Conservation (phyloP, 2,888 invertebrate species). For the Mechanitis messenoides region DNA sequence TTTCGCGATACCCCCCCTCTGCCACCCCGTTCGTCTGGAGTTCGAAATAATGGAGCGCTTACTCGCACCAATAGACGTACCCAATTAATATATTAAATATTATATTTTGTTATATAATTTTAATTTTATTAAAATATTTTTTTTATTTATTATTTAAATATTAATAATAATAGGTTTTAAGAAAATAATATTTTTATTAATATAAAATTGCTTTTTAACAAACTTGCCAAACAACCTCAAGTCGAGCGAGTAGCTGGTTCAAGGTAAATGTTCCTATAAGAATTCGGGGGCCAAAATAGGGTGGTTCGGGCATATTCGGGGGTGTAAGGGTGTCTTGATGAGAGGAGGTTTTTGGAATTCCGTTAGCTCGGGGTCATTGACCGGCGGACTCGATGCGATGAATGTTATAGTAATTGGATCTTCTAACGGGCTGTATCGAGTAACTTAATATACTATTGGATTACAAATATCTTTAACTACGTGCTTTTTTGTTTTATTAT, state of each 20-base stretch:
- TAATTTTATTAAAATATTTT: too few species aligned
- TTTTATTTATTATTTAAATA: neutral
- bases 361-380: conserved; percentile 67
- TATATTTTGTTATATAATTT: too few species aligned
- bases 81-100: neutral
- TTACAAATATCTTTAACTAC: conserved; percentile 18
- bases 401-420: conserved; percentile 68
- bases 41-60: conserved; percentile 53
- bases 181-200: too few species aligned
- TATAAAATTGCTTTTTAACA: too few species aligned
- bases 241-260: conserved; percentile 20
- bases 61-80: conserved; percentile 14
- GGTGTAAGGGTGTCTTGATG: conserved; percentile 68
- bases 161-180: neutral
- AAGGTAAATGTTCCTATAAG: conserved; percentile 42
- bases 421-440: conserved; percentile 28
- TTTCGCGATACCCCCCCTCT: conserved; percentile 68
- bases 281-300: conserved; percentile 72
- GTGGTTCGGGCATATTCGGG: conserved; percentile 64
- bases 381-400: conserved; percentile 70
- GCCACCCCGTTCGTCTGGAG: conserved; percentile 63
- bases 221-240: neutral
- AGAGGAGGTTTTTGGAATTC: conserved; percentile 74
- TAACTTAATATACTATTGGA: conserved; percentile 21
- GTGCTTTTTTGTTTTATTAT: neutral